Percentiles rank a stretch among this genome's conserved stretches.
Conservation (phyloP, 37 sponge, comb jelly and placozoan genomes). For the Halisarca cf. caerulea region DNA sequence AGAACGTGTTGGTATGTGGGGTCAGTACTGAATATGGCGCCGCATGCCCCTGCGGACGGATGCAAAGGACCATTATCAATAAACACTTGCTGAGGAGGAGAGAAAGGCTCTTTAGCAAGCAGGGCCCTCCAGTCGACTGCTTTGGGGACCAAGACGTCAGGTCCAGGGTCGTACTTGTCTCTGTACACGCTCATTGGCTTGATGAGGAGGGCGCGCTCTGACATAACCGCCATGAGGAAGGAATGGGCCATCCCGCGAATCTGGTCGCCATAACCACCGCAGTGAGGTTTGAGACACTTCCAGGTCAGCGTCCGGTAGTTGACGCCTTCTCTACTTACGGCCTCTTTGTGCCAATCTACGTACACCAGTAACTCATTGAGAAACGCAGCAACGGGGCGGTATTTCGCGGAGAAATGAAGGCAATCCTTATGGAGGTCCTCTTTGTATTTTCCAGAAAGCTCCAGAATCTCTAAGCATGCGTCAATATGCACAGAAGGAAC, state of each 20-base stretch:
- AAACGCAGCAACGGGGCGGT: not conserved
- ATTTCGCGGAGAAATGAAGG: not conserved
- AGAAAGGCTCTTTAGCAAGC: not conserved
- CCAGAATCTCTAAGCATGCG: not conserved
- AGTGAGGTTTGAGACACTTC: not conserved
- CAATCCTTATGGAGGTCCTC: not conserved
- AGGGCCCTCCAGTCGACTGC: not conserved
- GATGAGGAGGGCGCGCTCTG: not conserved
- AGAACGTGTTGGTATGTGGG: not conserved
- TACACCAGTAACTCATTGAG: not conserved
- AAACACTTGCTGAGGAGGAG: not conserved
- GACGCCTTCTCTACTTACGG: too few relatives aligned
- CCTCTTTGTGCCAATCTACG: not conserved
- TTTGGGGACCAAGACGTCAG: not conserved
- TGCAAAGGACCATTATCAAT: not conserved
- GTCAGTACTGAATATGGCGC: not conserved
- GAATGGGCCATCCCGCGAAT: not conserved
- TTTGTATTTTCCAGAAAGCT: not conserved
- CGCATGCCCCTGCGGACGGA: not conserved
- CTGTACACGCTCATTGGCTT: not conserved
- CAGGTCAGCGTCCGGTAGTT: not conserved
- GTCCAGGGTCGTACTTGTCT: not conserved
- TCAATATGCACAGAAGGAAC: too few relatives aligned
- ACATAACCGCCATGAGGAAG: not conserved
- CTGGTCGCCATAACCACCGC: constrained; percentile 22